Base-by-base conservation (phyloP, 2,113 vertebrate species). In the Cololabis saira region DNA sequence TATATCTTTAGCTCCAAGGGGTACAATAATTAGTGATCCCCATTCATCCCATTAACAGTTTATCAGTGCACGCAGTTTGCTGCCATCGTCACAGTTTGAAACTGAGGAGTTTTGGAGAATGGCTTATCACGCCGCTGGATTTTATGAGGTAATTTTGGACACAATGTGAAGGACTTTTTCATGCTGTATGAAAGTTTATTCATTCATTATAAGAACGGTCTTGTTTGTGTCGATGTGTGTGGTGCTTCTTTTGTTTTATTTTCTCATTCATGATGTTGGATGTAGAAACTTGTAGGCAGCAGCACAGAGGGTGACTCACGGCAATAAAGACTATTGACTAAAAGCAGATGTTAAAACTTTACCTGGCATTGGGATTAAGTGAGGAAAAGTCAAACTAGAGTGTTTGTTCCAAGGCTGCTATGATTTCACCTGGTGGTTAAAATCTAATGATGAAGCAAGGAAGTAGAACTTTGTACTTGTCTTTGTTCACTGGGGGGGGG, bases 331-430 rank as follows among this genome's bases (percentile, higher is more conserved):
- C 73, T 55, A 80, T 72, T 91, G 73, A 92, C 90, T 81, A 87
- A 89, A 89, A 89, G 84, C 90, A 92, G 90, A 92, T 90, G 88
- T 80, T 77, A 55, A 60, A 85, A 87, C 81, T 87, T 88, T 85
- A 85, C 82, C 76, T 63, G 55, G 76, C 76, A 81, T 91, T 89
- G 87, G 76, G 82, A 61, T 55, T 50, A 81, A 86, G 79, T 83
- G 72, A 74, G 72, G 71, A 76, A 74, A 83, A 77, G 74, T 71
- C 71, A 66, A 76, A 82, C 65, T 30, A 72, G n/a, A 15, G 59
- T 76, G 77, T 84, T 83, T 82, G 78, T 86, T 83, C 71, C 76
- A 72, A 76, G 79, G 64, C 65, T 71, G 78, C 71, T 81, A 82
- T 91, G 86, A 90, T 84, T 81, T 90, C 86, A 91, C 90, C 87